Percentiles rank a stretch among this genome's conserved stretches.
Conservation (phyloP, 2,888 invertebrate species). For the Steinernema scapterisci region DNA sequence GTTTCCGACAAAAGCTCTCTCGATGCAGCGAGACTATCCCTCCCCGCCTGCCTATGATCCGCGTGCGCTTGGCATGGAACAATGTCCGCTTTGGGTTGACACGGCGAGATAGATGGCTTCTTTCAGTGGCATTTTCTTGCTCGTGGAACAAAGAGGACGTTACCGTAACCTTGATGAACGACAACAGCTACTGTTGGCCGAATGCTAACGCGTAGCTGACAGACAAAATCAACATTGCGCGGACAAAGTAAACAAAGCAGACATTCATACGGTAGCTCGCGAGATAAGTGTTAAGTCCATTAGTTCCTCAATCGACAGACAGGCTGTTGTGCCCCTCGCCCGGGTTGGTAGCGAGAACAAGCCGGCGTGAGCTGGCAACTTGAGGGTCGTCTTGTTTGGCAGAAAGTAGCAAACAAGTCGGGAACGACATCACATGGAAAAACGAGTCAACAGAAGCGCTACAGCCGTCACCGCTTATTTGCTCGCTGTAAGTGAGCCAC, state of each 20-base stretch:
- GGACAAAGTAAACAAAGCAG: slow-evolving; percentile 18
- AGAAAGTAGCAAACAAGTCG: slow-evolving; percentile 19
- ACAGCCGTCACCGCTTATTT: slow-evolving; percentile 15
- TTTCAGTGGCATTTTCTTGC: slow-evolving; percentile 1
- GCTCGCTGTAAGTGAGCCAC: not conserved
- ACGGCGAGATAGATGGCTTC: not conserved
- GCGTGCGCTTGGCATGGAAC: not conserved
- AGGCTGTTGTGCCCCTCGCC: not conserved
- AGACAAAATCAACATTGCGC: slow-evolving; percentile 30
- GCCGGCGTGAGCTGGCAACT: not conserved
- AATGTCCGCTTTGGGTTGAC: not conserved
- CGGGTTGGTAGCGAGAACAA: not conserved
- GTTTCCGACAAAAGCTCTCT: not conserved
- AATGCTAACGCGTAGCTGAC: slow-evolving; percentile 28
- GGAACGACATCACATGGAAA: slow-evolving; percentile 25
- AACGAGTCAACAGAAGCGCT: slow-evolving; percentile 20
- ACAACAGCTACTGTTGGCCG: slow-evolving; percentile 27
- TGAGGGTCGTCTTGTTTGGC: slow-evolving; percentile 2
- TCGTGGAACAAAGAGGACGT: not conserved
- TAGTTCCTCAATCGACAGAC: not conserved
- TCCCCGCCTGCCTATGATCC: not conserved
- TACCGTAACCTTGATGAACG: slow-evolving; percentile 1
- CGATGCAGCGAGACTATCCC: too few relatives aligned
- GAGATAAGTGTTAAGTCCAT: slow-evolving; percentile 20
- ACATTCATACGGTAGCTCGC: slow-evolving; percentile 23